Evolutionary conservation across 1,140 invertebrate species (phyloP).

Genomic region (Solenopsis fugax): DNA sequence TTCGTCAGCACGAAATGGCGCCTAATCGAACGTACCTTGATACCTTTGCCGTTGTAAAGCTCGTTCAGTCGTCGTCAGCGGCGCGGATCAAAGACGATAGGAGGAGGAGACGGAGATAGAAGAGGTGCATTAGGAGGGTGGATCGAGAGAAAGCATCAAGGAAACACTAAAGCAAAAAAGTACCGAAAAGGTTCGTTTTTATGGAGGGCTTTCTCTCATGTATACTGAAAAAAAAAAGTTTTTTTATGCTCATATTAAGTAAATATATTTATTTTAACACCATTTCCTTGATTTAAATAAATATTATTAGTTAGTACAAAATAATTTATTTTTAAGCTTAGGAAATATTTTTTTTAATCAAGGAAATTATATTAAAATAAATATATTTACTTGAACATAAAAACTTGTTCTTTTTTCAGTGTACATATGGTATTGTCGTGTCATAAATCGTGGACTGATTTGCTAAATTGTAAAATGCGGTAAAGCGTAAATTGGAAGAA

Average conservation of each 20-base stretch:
- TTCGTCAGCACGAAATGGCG: slow-evolving; percentile 14
- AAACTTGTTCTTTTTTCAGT: neutral
- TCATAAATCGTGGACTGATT: slow-evolving; percentile 75
- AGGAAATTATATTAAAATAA: too few relatives aligned
- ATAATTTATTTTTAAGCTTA: too few relatives aligned
- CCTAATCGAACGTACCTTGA: slow-evolving; percentile 62
- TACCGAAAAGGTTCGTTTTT: slow-evolving; percentile 57
- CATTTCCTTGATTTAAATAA: neutral
- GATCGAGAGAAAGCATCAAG: slow-evolving; percentile 28
- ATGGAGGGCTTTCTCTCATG: slow-evolving; percentile 61
- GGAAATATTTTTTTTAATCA: too few relatives aligned
- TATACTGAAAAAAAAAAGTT: too few relatives aligned
- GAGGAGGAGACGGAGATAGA: neutral
- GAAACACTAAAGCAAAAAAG: neutral
- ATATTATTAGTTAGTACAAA: too few relatives aligned
- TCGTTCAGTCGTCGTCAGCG: slow-evolving; percentile 44
- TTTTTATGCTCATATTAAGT: too few relatives aligned
- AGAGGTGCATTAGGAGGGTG: slow-evolving; percentile 13
- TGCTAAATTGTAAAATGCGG: slow-evolving; percentile 72
- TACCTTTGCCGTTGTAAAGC: slow-evolving; percentile 30
- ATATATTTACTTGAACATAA: too few relatives aligned
- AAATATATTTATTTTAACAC: too few relatives aligned
- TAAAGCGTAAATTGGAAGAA: slow-evolving; percentile 77
- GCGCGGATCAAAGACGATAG: slow-evolving; percentile 58
- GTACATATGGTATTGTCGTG: slow-evolving; percentile 3